Evolutionary conservation across 2,888 invertebrate genomes (phyloP), one percentile per base, ranked within the genome.

Genomic region (Amphipoea lucens): DNA sequence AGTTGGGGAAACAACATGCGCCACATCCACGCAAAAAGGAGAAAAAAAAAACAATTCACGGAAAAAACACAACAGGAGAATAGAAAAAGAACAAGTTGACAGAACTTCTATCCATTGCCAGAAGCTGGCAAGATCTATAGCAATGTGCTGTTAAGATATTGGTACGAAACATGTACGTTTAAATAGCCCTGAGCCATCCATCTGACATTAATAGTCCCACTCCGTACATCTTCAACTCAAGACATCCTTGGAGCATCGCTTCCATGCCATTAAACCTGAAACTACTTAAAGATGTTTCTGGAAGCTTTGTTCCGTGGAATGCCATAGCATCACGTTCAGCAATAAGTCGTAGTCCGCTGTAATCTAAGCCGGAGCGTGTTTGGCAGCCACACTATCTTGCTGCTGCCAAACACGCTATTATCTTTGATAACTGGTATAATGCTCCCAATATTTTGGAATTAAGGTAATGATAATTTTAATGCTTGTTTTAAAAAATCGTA

Each of bases 341-440:
- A 51, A 81, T 88, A 87, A 88, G 65, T 87, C 65, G 80, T 78
- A 51, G 54, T 79, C 71, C 45, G 78, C 67, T 65, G 78, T 86
- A 82, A 88, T 88, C 88, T 86, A 81, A 85, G 79, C 74, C 36
- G 45, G 67, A 45, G n/a, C 83, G 65, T 74, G 71, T 78, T 87
- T 87, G 88, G 89, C 88, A 88, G 63, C 69, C 70, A 11, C 71
- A 77, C 81, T 87, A 78, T 80, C 79, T 75, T 78, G 65, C 48
- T 29, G 42, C 48, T 88, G 89, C 88, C 88, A 88, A 88, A 83
- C 80, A 72, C 54, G 78, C 73, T 70, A 81, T 83, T 85, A 87
- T 74, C 78, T 83, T 80, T 77, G 81, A 80, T 83, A 81, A 78
- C 40, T 66, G 17, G 14, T 65, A 68, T 84, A 74, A 66, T 77